Evolutionary conservation across 2,888 invertebrate genomes (phyloP).

Genomic region (Augochlorella aurata): DNA sequence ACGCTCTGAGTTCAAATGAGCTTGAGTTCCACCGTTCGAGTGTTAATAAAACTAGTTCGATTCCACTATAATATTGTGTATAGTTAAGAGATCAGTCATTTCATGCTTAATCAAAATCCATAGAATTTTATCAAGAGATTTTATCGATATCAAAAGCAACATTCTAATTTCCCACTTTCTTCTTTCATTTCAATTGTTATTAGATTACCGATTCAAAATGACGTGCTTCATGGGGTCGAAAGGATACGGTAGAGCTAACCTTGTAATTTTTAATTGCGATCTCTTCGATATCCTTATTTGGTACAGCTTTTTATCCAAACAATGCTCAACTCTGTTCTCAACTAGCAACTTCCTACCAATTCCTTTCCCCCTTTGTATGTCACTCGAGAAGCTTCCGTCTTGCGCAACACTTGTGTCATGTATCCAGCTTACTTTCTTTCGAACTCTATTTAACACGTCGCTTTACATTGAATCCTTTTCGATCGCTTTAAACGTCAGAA

Average conservation of each 20-base stretch:
- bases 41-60: not conserved
- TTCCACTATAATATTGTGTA: not conserved
- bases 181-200: not conserved
- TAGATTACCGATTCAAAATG: not conserved
- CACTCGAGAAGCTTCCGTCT: conserved; percentile 19
- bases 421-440: conserved; percentile 32
- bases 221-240: not conserved
- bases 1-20: no score
- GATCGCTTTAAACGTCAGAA: not conserved
- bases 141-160: no score
- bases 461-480: not conserved
- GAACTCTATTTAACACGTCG: not conserved
- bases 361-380: conserved; percentile 14
- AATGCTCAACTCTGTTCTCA: not conserved
- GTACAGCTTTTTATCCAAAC: not conserved
- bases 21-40: no score
- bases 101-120: not conserved
- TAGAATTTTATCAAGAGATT: no score
- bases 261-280: not conserved
- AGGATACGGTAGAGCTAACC: not conserved
- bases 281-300: not conserved
- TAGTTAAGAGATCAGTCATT: not conserved
- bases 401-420: conserved; percentile 16
- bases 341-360: not conserved
- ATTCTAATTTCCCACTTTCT: no score